These are phyloP conservation scores for Hemiscyllium ocellatum DNA, from an alignment of 2,113 vertebrate genomes.

Conservation along the genomic window DNA sequence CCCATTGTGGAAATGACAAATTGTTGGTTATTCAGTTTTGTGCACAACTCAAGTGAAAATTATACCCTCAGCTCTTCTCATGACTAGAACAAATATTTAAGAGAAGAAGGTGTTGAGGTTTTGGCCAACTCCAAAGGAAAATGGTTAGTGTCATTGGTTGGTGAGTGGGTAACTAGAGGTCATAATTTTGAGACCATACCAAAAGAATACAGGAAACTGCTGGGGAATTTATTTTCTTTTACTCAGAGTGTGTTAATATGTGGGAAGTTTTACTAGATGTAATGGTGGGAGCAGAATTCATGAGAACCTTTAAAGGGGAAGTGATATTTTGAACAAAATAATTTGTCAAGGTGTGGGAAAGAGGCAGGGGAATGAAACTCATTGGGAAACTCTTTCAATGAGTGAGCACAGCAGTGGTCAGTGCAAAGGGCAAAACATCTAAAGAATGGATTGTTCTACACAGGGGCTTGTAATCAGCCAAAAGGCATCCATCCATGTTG, in stretches of 20 bases:
- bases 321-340: neutral
- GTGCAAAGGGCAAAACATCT: neutral
- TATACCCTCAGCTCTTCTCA: neutral
- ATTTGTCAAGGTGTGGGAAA: neutral
- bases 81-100: neutral
- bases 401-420: neutral
- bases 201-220: neutral
- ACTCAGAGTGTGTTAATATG: neutral
- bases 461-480: neutral
- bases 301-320: slow-evolving; percentile 26
- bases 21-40: neutral
- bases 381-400: neutral
- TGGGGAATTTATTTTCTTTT: neutral
- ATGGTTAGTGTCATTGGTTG: neutral
- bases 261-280: neutral
- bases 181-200: neutral
- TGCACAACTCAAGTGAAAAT: neutral
- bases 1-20: neutral
- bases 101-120: neutral
- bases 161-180: neutral
- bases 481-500: neutral
- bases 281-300: neutral
- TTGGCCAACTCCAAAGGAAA: neutral
- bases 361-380: neutral
- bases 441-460: neutral